Evolutionary conservation across 2,888 invertebrate species (phyloP).

Genomic region (Brenthis daphne): DNA sequence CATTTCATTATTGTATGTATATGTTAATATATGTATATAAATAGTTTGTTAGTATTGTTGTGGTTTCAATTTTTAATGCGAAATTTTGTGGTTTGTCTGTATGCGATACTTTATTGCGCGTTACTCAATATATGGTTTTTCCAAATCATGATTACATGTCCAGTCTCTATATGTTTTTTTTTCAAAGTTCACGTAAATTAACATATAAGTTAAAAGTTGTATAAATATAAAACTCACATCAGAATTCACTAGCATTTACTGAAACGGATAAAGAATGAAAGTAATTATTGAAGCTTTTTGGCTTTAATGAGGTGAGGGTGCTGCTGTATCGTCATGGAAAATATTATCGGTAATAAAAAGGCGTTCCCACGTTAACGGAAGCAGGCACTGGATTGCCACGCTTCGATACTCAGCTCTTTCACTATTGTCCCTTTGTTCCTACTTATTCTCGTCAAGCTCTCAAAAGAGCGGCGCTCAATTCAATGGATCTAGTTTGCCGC

Average conservation of each 20-base stretch:
- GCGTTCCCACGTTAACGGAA: constrained; percentile 77
- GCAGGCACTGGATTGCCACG: constrained; percentile 69
- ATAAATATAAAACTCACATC: too few relatives aligned
- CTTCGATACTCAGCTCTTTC: constrained; percentile 74
- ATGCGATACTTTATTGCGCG: too few relatives aligned
- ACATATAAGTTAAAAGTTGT: too few relatives aligned
- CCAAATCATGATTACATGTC: too few relatives aligned
- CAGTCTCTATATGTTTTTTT: too few relatives aligned
- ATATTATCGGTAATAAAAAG: constrained; percentile 61
- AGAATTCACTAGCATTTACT: neutral
- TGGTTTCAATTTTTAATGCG: too few relatives aligned
- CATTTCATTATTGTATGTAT: too few relatives aligned
- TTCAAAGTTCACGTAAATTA: too few relatives aligned
- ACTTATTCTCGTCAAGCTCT: constrained; percentile 64
- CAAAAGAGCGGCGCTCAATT: constrained; percentile 68
- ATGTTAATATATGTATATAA: too few relatives aligned
- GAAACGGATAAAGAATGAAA: constrained; percentile 17
- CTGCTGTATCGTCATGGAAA: constrained; percentile 49
- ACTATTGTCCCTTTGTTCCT: constrained; percentile 74
- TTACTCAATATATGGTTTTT: too few relatives aligned
- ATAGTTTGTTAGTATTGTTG: too few relatives aligned
- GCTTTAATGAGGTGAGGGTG: constrained; percentile 32
- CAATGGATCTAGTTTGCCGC: constrained; percentile 70
- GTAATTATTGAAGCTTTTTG: constrained; percentile 20
- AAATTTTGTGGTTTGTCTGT: too few relatives aligned